Evolutionary conservation across 2,888 invertebrate species (phyloP).

Genomic region (Luffia ferchaultella): DNA sequence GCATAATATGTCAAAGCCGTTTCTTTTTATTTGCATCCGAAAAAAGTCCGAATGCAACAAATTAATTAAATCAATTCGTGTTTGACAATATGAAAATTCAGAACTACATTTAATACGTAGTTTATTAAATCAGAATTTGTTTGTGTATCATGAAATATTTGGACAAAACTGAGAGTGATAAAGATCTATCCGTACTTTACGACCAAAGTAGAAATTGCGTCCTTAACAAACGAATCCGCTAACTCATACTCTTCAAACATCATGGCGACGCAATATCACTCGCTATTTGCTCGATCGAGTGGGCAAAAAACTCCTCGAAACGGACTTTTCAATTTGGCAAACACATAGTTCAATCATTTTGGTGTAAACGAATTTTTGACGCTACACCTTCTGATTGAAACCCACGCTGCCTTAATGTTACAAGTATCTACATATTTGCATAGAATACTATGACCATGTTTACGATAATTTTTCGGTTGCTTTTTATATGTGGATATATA

Average conservation of each 20-base stretch:
- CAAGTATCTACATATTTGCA: neutral
- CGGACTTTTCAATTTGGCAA: neutral
- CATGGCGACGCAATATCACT: neutral
- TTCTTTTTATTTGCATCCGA: no score
- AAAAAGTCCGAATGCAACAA: no score
- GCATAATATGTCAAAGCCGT: no score
- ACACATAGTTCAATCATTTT: neutral
- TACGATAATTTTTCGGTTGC: no score
- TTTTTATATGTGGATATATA: no score
- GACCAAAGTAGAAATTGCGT: neutral
- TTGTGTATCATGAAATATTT: no score
- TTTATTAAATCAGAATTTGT: no score
- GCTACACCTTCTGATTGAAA: neutral
- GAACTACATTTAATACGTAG: neutral
- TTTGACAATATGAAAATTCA: neutral
- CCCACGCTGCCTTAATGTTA: neutral
- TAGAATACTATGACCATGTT: neutral
- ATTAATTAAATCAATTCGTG: neutral
- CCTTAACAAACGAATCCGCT: neutral
- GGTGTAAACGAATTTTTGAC: neutral
- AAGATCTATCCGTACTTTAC: neutral
- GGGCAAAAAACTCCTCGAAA: neutral
- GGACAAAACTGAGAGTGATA: no score
- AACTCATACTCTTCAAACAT: neutral
- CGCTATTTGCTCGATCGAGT: neutral